A percentile compares a stretch with the other conserved stretches of the same genome.
Evolutionary conservation across 2,113 vertebrate genomes (phyloP).

Genomic region (Drymodes brunneopygia): DNA sequence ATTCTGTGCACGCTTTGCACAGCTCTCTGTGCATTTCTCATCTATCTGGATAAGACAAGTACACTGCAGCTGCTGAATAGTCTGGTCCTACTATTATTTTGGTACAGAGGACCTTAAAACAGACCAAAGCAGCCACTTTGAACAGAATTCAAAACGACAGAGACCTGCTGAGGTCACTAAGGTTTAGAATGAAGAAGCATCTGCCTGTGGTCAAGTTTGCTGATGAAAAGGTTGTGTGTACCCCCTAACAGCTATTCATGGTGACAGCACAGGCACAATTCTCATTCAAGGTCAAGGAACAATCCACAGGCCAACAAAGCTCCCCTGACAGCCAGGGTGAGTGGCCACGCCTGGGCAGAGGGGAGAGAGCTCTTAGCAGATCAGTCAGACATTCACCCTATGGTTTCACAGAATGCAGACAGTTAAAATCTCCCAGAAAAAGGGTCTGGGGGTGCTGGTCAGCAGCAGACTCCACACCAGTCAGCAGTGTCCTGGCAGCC

Average conservation of each 20-base stretch:
- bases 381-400: neutral
- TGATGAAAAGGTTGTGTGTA: neutral
- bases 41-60: neutral
- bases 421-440: neutral
- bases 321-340: neutral
- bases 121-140: neutral
- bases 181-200: neutral
- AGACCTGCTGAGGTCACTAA: neutral
- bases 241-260: neutral
- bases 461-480: neutral
- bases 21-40: neutral
- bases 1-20: neutral
- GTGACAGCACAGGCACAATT: conserved; percentile 6
- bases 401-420: neutral
- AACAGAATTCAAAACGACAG: neutral
- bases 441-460: neutral
- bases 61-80: neutral
- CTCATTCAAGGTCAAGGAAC: neutral
- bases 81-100: neutral
- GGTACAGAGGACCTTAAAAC: neutral
- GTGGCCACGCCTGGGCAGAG: neutral
- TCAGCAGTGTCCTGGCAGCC: neutral
- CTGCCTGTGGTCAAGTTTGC: neutral
- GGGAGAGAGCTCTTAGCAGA: neutral
- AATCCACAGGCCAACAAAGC: neutral